Base-by-base conservation (phyloP, 2,797 vertebrate species). In the Carcharodon carcharias region DNA sequence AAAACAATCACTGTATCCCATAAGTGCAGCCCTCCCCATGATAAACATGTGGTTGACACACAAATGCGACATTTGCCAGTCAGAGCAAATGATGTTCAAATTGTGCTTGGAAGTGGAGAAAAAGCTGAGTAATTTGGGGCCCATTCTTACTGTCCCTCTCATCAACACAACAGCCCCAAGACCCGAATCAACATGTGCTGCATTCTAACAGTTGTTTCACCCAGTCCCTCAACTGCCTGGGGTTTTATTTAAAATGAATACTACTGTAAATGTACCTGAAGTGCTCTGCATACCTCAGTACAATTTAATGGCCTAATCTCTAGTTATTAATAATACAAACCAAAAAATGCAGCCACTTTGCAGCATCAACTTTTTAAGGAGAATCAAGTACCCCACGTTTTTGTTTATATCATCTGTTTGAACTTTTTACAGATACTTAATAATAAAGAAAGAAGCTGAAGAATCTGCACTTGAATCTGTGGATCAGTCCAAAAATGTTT, bases 401-500 rank as follows among this genome's bases (percentile, higher is more conserved):
- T 61, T 95, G 4, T 69, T 95, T 95, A 45, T 2, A 77, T 45
- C 9, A 58, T 58, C 50, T 56, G 31, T 95, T 95, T 77, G 23
- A 77, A 95, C 58, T 8, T 77, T 73, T 95, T 95, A 35, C 26
- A 95, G 94, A 40, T 77, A 95, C 77, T 56, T 95, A 95, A 8
- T 35, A 77, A 73, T 77, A 31, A 77, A 73, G 45, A 35, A 58
- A 77, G 94, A 95, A 95, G 12, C 14, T 73, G 14, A 77, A 58
- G 7, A 56, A 7, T 0, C 14, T 35, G 12, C 16, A 7, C 1
- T 56, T 71, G 5, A n/a, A 58, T 23, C 69, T 56, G 18, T 21
- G 18, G 1, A 77, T 77, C 69, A 28, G 45, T n/a, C 73, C 82
- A 35, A 96, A 6, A 96, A 96, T 65, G 0, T 97, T 97, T 97